Percentiles rank a stretch among this genome's conserved stretches.
Evolutionary conservation across 2,113 vertebrate species (phyloP).

Genomic region (Vireo altiloquus): DNA sequence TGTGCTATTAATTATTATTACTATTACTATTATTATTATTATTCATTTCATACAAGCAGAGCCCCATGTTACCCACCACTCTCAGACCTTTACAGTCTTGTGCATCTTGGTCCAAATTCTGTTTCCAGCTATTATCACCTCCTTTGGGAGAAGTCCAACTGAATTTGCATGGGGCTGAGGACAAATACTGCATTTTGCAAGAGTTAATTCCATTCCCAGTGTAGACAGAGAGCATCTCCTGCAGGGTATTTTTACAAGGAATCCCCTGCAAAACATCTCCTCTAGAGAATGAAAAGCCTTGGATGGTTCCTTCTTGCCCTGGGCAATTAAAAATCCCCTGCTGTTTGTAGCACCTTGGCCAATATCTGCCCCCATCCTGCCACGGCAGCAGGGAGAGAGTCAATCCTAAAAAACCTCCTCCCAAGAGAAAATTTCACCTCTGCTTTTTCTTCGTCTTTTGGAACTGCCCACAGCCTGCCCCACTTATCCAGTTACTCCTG

Average conservation of each 20-base stretch:
- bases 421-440: background rate
- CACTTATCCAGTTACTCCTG: background rate
- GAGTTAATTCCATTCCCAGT: background rate
- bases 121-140: background rate
- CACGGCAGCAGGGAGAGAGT: background rate
- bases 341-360: background rate
- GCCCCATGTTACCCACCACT: background rate
- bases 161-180: background rate
- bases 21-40: background rate
- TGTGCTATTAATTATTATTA: background rate
- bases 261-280: background rate
- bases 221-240: accelerated
- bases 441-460: background rate
- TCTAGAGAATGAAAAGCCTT: background rate
- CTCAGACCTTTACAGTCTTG: background rate
- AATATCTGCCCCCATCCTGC: background rate
- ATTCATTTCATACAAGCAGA: background rate
- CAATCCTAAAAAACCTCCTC: background rate
- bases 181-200: background rate
- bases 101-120: background rate
- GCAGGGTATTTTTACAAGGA: background rate
- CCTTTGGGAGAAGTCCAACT: background rate
- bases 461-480: background rate
- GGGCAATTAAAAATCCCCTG: background rate
- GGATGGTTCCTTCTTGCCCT: background rate